Evolutionary conservation across 2,113 vertebrate genomes (phyloP), one percentile per base, ranked within the genome.

Genomic region (Macheiramphus alcinus): DNA sequence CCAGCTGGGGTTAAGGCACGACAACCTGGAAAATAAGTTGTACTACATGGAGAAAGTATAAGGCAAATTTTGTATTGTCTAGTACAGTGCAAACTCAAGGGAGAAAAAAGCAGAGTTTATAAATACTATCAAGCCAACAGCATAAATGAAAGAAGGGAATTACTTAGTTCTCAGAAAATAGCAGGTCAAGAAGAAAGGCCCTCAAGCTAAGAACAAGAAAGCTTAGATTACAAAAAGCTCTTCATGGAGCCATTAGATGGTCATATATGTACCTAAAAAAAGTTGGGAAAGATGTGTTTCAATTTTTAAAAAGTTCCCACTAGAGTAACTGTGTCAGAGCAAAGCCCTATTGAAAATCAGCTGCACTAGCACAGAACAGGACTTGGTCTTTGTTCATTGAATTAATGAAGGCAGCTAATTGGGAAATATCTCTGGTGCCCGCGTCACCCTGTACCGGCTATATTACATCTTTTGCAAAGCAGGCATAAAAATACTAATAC

Each of bases 401-500:
- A 82, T 80, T 61, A 75, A 73, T 68, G 62, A 91, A 87, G 34
- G 22, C 48, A 87, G 40, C 10, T 91, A 88, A 79, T 7, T 67
- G 38, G 63, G 62, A 74, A 75, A 61, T 55, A 47, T 26, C 55
- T 79, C 73, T 52, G 45, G n/a, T 82, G 34, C 40, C 45, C 8
- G 3, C 13, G 3, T 70, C 56, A 40, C 83, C 16, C n/a, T 48
- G 18, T 52, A 81, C 80, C 40, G 10, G 21, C 36, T 72, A 18
- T 50, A 68, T 84, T 38, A 59, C 42, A 32, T 66, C 45, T 86
- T 79, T 32, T 84, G 71, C 67, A 74, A 92, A 83, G 63, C 19
- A 94, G 83, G 73, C n/a, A 84, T 92, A 86, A 95, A 96, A 94
- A 92, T 74, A 61, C 29, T 79, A 90, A 90, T 88, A n/a, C 2